Conservation (phyloP, 1,140 invertebrate genomes). For the Anthonomus grandis region DNA sequence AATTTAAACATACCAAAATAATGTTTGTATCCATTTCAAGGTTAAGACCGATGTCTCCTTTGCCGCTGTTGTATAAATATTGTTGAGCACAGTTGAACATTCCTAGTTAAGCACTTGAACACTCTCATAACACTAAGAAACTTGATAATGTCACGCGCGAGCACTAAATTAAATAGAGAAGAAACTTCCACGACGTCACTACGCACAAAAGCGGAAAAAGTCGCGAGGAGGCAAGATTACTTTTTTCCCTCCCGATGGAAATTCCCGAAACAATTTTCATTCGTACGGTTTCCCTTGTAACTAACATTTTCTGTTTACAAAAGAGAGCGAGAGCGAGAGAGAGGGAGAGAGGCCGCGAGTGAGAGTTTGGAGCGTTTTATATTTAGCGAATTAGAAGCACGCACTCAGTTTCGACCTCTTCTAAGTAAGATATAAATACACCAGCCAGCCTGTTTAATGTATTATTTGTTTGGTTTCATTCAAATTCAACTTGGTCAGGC, state of each 20-base stretch:
- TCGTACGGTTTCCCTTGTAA: slow-evolving; percentile 31
- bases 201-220: not conserved
- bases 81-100: slow-evolving; percentile 10
- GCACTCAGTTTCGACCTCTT: slow-evolving; percentile 36
- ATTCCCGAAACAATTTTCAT: slow-evolving; percentile 22
- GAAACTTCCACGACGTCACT: not conserved
- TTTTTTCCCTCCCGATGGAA: slow-evolving; percentile 17
- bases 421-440: slow-evolving; percentile 41
- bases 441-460: slow-evolving; percentile 33
- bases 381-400: slow-evolving; percentile 40
- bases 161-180: not conserved
- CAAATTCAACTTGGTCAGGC: slow-evolving; percentile 29
- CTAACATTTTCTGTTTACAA: slow-evolving; percentile 28
- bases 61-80: slow-evolving; percentile 14
- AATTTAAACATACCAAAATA: slow-evolving; percentile 29
- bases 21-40: slow-evolving; percentile 29
- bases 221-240: slow-evolving; percentile 4
- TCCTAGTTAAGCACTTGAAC: slow-evolving; percentile 6
- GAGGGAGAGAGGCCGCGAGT: no score
- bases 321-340: no score
- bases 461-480: slow-evolving; percentile 40
- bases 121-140: slow-evolving; percentile 3
- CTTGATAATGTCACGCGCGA: no score
- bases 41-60: slow-evolving; percentile 26
- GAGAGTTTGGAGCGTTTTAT: slow-evolving; percentile 33